Conservation (phyloP, 1,140 invertebrate species). For the Aphidius ervi region DNA sequence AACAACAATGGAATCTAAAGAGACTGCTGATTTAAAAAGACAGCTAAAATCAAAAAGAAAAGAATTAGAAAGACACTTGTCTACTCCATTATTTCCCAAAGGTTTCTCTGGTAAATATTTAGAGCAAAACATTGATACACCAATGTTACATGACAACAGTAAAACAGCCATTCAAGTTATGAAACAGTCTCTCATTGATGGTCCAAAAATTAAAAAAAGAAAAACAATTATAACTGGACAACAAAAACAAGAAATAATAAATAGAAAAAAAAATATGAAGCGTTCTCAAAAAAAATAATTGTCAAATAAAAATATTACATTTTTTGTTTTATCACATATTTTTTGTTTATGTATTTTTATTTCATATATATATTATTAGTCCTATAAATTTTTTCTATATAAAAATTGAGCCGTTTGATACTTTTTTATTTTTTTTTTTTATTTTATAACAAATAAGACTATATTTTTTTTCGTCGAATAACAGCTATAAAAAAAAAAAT, state of each 20-base stretch:
- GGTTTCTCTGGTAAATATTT: slow-evolving; percentile 69
- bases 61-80: slow-evolving; percentile 58
- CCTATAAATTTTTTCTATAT: no score
- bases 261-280: slow-evolving; percentile 20
- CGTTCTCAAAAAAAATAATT: slow-evolving; percentile 13
- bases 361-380: no score
- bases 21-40: slow-evolving; percentile 40
- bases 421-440: no score
- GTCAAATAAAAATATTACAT: no score
- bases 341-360: no score
- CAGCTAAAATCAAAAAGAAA: slow-evolving; percentile 56
- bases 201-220: slow-evolving; percentile 35
- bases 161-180: slow-evolving; percentile 57
- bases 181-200: slow-evolving; percentile 42
- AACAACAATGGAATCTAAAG: slow-evolving; percentile 43
- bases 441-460: no score
- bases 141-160: slow-evolving; percentile 32
- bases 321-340: no score
- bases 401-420: no score
- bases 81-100: slow-evolving; percentile 62
- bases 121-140: slow-evolving; percentile 43
- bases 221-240: slow-evolving; percentile 19
- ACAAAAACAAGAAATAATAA: slow-evolving; percentile 21
- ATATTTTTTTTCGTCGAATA: no score
- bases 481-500: no score